Conservation (phyloP, 92 coral and sea anemone species). For the Meandrina meandrites region DNA sequence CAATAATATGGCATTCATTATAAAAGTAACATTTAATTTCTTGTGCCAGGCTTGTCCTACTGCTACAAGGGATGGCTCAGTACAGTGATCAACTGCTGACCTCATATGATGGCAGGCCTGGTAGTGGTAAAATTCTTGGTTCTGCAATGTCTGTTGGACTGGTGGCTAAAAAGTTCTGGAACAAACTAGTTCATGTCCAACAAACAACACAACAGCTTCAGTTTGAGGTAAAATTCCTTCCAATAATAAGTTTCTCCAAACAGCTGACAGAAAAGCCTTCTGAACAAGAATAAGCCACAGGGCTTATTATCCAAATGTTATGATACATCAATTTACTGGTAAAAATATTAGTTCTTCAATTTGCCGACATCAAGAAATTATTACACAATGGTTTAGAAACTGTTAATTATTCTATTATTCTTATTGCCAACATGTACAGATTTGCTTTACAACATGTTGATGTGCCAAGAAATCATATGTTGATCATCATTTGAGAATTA, state of each 20-base stretch:
- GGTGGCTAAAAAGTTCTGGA: slow-evolving; percentile 98
- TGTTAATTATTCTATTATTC: background rate
- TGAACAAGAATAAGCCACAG: background rate
- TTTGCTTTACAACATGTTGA: background rate
- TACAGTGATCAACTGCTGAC: slow-evolving; percentile 83
- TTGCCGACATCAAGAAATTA: no score
- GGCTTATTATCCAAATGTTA: background rate
- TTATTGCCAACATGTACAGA: background rate
- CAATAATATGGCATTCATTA: background rate
- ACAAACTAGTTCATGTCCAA: slow-evolving; percentile 88
- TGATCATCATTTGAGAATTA: background rate
- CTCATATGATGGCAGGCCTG: slow-evolving; percentile 75
- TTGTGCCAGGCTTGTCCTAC: slow-evolving; percentile 74
- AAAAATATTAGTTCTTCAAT: no score
- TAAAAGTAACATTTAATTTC: background rate
- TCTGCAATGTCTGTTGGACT: slow-evolving; percentile 97
- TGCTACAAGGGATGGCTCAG: slow-evolving; percentile 89
- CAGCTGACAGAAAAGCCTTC: background rate
- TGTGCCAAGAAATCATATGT: background rate
- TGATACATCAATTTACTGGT: no score
- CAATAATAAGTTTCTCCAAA: background rate
- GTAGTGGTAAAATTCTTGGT: slow-evolving; percentile 82
- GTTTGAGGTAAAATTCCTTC: slow-evolving; percentile 60
- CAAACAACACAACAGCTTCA: slow-evolving; percentile 84
- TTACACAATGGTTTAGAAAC: background rate